Evolutionary conservation across 1,140 invertebrate species (phyloP), one percentile per base, ranked within the genome.

Genomic region (Trigoniulus corallinus): DNA sequence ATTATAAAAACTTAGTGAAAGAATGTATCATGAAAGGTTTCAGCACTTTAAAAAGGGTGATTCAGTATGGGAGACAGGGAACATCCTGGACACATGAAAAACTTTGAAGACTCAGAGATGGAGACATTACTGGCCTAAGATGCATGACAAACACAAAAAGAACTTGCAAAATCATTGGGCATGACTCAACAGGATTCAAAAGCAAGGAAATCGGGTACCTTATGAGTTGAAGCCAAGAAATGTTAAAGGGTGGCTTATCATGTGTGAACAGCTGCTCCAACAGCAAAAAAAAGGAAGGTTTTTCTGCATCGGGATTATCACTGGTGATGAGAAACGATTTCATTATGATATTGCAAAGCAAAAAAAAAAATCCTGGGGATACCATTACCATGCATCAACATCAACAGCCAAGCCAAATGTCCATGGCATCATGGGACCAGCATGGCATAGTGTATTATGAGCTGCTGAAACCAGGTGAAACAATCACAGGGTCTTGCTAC

Each of bases 371-470:
- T 43, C 7, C 15, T 54, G 51, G 52, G 3, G 15, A 13, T 2
- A 40, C 20, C 51, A 12, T 13, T 15, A n/a, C n/a, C 20, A 51
- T 24, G 1, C 2, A 23, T 22, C 27, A 3, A 52, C 29, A 52
- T 53, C 52, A 20, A 52, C 52, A n/a, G 49, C 50, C 34, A 34
- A 22, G 40, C 40, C 51, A 39, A 53, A 54, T 53, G 37, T 25
- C 20, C 27, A 37, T 25, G 51, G 41, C 20, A 23, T 54, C 29
- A 37, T 54, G 45, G 53, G 52, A 54, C 27, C 37, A 53, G 42
- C 0, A 48, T 15, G 52, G 52, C 1, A 29, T 54, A 20, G 25
- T 54, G 10, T 54, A 54, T 39, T 49, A 47, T 49, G 52, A 54
- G 23, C 52, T 54, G 53, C n/a, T 54, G n/a, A n/a, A n/a, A n/a